A percentile compares a stretch with the other conserved stretches of the same genome.
phyloP scores from a whole-genome alignment of 2,113 vertebrate genomes.

The Cheilinus undulatus region DNA sequence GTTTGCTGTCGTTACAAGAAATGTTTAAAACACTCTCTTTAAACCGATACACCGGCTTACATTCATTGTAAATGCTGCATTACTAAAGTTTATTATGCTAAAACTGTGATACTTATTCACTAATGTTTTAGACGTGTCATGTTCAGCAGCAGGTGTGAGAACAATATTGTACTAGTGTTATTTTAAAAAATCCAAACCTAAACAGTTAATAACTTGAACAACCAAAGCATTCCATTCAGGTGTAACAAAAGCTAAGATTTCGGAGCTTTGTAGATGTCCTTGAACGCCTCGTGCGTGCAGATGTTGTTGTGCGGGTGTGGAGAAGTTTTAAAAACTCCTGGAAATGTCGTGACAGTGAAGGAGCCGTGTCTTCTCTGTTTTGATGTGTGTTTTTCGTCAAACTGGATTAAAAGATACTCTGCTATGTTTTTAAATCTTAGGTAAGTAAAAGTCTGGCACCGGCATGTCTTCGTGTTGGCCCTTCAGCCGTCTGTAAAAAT shows the following conservation, averaged over 20 bases:
- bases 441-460: conserved; percentile 26
- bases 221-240: not conserved
- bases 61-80: too few relatives aligned
- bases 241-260: fast-evolving
- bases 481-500: not conserved
- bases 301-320: conserved; percentile 29
- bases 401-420: not conserved
- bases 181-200: not conserved
- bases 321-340: conserved; percentile 10
- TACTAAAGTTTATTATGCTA: too few relatives aligned
- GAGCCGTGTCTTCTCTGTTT: not conserved
- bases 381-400: fast-evolving
- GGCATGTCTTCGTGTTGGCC: too few relatives aligned
- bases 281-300: conserved; percentile 50
- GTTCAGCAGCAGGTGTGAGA: too few relatives aligned
- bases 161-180: not conserved
- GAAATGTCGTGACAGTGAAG: conserved; percentile 1
- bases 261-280: not conserved
- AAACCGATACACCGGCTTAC: too few relatives aligned
- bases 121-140: too few relatives aligned
- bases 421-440: not conserved
- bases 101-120: too few relatives aligned
- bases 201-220: not conserved
- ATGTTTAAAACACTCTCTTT: too few relatives aligned
- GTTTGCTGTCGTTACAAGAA: too few relatives aligned